These are phyloP conservation scores for Pitta sordida DNA, from an alignment of 2,113 vertebrate genomes.

Conservation along the genomic window DNA sequence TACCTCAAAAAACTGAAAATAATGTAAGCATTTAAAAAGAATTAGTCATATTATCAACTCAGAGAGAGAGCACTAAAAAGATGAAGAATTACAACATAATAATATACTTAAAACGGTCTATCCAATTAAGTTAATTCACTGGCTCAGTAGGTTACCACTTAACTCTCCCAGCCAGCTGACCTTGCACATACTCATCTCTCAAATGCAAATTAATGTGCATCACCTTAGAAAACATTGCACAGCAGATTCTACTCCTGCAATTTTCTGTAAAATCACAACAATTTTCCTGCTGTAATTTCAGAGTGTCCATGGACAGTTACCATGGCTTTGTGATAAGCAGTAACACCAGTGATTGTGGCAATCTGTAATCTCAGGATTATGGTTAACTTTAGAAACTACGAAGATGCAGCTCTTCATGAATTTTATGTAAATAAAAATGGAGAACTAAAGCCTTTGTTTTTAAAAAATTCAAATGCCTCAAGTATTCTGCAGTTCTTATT, in stretches of 20 bases:
- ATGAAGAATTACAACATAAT: conserved; percentile 30
- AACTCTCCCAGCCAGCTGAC: conserved; percentile 3
- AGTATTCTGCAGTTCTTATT: background rate
- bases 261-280: background rate
- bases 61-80: conserved; percentile 24
- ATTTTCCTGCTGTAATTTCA: background rate
- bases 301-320: background rate
- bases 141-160: conserved; percentile 10
- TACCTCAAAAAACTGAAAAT: background rate
- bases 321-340: background rate
- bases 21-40: background rate
- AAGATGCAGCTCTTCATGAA: background rate
- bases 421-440: background rate
- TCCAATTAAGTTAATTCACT: conserved; percentile 39
- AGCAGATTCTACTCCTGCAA: background rate
- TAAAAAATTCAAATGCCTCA: background rate
- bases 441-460: background rate
- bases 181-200: background rate
- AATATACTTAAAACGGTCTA: conserved; percentile 8
- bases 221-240: background rate
- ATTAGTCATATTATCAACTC: background rate
- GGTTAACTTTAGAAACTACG: background rate
- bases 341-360: background rate
- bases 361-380: background rate
- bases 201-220: background rate